A percentile compares a stretch with the other conserved stretches of the same genome.
phyloP scores from a whole-genome alignment of 2,797 vertebrate species.

The Lagorchestes hirsutus region DNA sequence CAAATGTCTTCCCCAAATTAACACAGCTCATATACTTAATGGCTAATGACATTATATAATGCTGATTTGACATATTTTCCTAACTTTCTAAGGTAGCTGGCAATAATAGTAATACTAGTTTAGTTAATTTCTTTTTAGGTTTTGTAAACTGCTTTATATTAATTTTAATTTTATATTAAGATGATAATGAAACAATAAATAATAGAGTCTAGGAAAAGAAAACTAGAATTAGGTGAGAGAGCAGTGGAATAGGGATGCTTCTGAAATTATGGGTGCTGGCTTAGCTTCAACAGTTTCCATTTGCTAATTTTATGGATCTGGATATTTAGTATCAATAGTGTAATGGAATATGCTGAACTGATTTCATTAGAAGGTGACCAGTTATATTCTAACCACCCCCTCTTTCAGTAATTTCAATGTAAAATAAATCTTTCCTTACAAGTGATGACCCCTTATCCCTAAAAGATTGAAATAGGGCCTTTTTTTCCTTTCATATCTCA shows the following conservation, averaged over 20 bases:
- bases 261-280: constrained; percentile 18
- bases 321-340: constrained; percentile 12
- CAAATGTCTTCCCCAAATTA: not conserved
- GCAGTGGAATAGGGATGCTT: not conserved
- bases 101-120: not conserved
- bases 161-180: not conserved
- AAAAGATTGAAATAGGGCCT: not conserved
- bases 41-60: not conserved
- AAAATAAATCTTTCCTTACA: constrained; percentile 32
- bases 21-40: not conserved
- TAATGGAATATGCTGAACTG: constrained; percentile 23
- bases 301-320: constrained; percentile 15
- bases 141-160: not conserved
- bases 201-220: constrained; percentile 28
- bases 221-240: constrained; percentile 1
- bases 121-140: not conserved
- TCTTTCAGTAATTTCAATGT: constrained; percentile 34
- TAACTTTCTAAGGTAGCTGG: not conserved
- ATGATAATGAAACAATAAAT: constrained; percentile 14
- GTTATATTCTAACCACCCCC: constrained; percentile 26
- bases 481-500: not conserved
- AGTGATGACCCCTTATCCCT: constrained; percentile 16
- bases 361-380: constrained; percentile 19
- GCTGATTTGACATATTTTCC: not conserved
- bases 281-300: constrained; percentile 45